Percentiles rank a stretch among this genome's conserved stretches.
Evolutionary conservation across 2,113 vertebrate species (phyloP).

Genomic region (Corythornis cristatus): DNA sequence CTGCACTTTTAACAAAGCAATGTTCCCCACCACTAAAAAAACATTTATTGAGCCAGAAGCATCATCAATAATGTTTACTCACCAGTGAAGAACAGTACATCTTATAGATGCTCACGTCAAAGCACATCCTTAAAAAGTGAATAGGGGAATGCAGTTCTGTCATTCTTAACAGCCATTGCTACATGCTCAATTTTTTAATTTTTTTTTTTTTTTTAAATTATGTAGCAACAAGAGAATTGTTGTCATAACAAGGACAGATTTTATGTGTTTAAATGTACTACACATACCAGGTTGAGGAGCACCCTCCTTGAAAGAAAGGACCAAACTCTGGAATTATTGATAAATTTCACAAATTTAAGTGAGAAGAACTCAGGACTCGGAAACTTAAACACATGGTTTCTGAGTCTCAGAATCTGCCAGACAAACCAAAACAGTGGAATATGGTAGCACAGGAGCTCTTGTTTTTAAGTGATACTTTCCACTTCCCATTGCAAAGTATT

Average conservation of each 20-base stretch:
- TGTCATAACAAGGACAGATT: not conserved
- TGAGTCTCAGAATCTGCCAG: not conserved
- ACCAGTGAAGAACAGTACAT: not conserved
- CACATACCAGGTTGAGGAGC: not conserved
- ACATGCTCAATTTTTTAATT: not conserved
- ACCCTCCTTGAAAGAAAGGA: not conserved
- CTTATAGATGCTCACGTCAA: not conserved
- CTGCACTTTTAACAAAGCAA: conserved; percentile 6
- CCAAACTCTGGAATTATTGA: not conserved
- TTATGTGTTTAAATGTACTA: not conserved
- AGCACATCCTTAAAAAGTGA: not conserved
- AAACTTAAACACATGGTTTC: not conserved
- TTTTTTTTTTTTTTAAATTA: not conserved
- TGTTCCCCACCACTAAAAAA: not conserved
- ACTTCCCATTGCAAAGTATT: not conserved
- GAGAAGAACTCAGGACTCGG: not conserved
- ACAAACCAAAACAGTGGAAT: not conserved
- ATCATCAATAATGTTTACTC: not conserved
- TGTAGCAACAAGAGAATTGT: not conserved
- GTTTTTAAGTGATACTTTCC: not conserved
- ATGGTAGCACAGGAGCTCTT: not conserved
- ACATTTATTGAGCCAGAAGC: not conserved
- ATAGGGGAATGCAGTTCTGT: not conserved
- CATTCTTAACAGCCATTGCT: not conserved
- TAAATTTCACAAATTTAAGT: not conserved